Percentiles rank a stretch among this genome's conserved stretches.
Conservation (phyloP, 2,888 invertebrate species). For the Drosophila helvetica region DNA sequence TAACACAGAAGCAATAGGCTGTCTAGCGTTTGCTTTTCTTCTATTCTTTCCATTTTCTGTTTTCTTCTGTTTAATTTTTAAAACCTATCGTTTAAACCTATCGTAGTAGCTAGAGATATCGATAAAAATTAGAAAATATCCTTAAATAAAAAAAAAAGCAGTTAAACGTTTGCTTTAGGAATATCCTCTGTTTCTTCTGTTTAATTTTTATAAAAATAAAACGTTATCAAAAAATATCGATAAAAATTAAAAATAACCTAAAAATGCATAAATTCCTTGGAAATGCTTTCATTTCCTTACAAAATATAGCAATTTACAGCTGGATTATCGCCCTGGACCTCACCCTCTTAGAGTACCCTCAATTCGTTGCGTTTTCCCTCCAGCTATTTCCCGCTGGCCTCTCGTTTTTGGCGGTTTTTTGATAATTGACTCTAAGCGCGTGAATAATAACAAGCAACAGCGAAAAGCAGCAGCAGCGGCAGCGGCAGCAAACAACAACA, state of each 20-base stretch:
- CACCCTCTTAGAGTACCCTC: background rate
- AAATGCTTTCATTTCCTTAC: no score
- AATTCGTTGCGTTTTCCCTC: conserved; percentile 3
- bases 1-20: no score
- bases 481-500: conserved; percentile 21
- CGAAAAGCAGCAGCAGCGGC: conserved; percentile 21
- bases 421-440: conserved; percentile 79
- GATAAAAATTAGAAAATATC: background rate
- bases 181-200: no score
- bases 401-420: conserved; percentile 46
- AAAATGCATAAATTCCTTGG: background rate
- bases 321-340: background rate
- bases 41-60: no score
- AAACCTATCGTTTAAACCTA: no score
- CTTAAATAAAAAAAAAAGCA: no score
- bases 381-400: conserved; percentile 25
- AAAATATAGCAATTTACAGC: no score
- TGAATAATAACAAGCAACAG: conserved; percentile 74
- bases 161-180: no score
- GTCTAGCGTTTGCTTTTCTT: no score
- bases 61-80: no score
- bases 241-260: background rate
- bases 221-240: background rate
- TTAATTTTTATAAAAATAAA: no score
- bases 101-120: background rate